Base-by-base conservation (phyloP, 2,888 invertebrate genomes). In the Latrodectus elegans region DNA sequence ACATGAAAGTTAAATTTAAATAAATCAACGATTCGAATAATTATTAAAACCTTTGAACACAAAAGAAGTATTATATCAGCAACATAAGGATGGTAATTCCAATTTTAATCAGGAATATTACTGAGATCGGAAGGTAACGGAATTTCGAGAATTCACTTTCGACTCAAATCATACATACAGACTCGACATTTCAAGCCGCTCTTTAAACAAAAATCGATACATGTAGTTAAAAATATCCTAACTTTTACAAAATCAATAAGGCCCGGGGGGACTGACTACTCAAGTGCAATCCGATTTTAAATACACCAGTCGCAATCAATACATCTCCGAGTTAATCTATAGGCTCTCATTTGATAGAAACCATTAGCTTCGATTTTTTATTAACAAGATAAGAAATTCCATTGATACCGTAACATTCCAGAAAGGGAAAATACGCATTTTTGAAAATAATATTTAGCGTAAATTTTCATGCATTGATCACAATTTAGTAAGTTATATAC, bases 131-230 rank as follows among this genome's bases (percentile, higher is more conserved):
- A 38, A 38, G 6, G 4, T 38, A 38, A 38, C 6, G 38, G 60
- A 60, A 60, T 6, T 9, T 15, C 11, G 12, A 60, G 15, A 11
- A 14, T 15, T 55, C 55, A 55, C 12, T 15, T 15, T 55, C 55
- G n/a, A 60, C 60, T 60, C 60, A 60, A 60, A 60, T 60, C 12
- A 60, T 60, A 15, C 38, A 38, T 38, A 38, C 38, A 38, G n/a
- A 60, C 60, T 60, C 22, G 60, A n/a, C 60, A 60, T 60, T 60
- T 60, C 6, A 60, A 60, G 60, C 60, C 10, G 14, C 10, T 60
- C 60, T 60, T 60, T 60, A 60, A 60, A 60, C 60, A 60, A 60
- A 60, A 60, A 60, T 60, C 60, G 60, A 60, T 60, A 60, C 60
- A 60, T 11, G 60, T 60, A 60, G 60, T 60, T 60, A 60, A 60